These are phyloP conservation scores for Actinia equina DNA, from an alignment of 64 coral and sea anemone species.

Conservation along the genomic window DNA sequence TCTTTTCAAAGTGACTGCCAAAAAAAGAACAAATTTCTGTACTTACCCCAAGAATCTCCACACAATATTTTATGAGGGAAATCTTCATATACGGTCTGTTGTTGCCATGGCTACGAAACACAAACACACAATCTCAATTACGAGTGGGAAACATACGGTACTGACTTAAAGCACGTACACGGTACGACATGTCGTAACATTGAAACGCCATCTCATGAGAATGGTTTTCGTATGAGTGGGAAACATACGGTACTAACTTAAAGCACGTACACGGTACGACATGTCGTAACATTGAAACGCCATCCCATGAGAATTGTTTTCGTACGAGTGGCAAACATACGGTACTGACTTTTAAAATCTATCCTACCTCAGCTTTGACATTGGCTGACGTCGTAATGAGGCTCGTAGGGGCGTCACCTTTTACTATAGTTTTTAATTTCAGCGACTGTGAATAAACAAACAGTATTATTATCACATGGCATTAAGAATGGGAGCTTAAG, in stretches of 20 bases:
- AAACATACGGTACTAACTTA: no score
- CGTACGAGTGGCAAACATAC: no score
- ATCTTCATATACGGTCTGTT: constrained; percentile 81
- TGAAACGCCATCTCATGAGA: no score
- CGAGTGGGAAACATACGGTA: not conserved
- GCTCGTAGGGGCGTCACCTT: constrained; percentile 88
- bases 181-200: no score
- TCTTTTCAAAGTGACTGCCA: not conserved
- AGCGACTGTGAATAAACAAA: constrained; percentile 47
- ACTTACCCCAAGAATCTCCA: constrained; percentile 94
- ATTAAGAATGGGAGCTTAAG: no score
- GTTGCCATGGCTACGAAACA: constrained; percentile 77
- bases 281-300: no score
- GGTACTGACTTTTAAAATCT: not conserved
- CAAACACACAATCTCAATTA: not conserved
- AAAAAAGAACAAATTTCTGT: not conserved
- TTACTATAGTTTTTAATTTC: constrained; percentile 80
- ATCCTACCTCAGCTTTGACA: constrained; percentile 58
- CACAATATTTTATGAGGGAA: constrained; percentile 84
- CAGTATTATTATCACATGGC: not conserved
- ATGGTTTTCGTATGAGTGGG: no score
- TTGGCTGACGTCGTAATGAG: constrained; percentile 70
- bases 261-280: no score
- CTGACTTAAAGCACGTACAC: not conserved
- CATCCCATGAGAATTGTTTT: no score